A percentile compares a stretch with the other conserved stretches of the same genome.
phyloP scores from a whole-genome alignment of 2,888 invertebrate species.

The Drosophila rubida region DNA sequence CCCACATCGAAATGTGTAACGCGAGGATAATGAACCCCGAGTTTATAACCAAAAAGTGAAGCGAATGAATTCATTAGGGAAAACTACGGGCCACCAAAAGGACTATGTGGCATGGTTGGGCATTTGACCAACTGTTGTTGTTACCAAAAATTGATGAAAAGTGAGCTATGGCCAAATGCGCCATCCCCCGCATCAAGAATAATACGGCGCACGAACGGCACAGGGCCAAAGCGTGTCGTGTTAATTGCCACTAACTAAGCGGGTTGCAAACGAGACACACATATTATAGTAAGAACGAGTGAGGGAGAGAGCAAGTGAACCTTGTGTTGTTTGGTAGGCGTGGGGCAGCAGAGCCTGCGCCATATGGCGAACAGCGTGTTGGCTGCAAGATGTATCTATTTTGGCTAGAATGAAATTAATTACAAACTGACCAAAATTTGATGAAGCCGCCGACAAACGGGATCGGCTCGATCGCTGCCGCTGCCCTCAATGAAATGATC shows the following conservation, averaged over 20 bases:
- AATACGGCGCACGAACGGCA: conserved; percentile 65
- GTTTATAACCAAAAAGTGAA: conserved; percentile 73
- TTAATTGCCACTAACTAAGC: conserved; percentile 82
- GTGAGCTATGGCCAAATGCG: conserved; percentile 56
- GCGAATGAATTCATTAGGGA: conserved; percentile 80
- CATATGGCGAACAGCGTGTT: conserved; percentile 69
- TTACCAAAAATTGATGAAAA: conserved; percentile 65
- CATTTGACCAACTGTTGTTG: conserved; percentile 71
- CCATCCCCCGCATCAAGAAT: neutral
- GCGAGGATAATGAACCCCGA: conserved; percentile 73
- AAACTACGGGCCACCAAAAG: conserved; percentile 43
- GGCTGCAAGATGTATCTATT: conserved; percentile 74
- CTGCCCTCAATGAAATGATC: conserved; percentile 42
- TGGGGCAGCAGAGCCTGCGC: conserved; percentile 38
- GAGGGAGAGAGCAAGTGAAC: neutral
- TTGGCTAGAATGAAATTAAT: conserved; percentile 74
- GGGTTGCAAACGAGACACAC: conserved; percentile 18
- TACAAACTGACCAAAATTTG: conserved; percentile 73
- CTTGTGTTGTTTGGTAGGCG: conserved; percentile 54
- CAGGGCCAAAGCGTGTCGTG: conserved; percentile 81
- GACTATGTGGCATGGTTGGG: neutral
- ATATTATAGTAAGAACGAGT: neutral
- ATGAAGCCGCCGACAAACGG: conserved; percentile 57
- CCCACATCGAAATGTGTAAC: conserved; percentile 42
- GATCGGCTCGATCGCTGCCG: neutral